Percentiles rank a stretch among this genome's conserved stretches.
phyloP scores from a whole-genome alignment of 2,888 invertebrate species.

The Lasioglossum malachurum region DNA sequence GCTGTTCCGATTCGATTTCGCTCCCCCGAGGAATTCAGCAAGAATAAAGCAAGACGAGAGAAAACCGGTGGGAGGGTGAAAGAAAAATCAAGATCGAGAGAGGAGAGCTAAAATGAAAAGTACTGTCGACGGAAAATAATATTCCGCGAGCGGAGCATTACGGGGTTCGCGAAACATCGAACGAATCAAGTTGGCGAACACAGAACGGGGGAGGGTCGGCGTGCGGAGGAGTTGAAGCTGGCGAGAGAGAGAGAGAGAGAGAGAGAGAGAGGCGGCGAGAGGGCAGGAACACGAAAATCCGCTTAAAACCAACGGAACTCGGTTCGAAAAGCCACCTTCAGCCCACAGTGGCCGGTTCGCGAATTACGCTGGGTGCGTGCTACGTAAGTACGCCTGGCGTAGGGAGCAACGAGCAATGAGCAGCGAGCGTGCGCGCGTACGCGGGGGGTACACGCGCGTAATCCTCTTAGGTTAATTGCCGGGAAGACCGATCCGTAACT shows the following conservation, averaged over 20 bases:
- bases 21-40: not conserved
- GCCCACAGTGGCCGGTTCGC: not conserved
- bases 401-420: not conserved
- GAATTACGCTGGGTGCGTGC: conserved; percentile 29
- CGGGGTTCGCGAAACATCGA: not conserved
- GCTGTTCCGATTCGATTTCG: not conserved
- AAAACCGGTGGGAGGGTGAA: not conserved
- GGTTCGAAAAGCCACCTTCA: conserved; percentile 20
- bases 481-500: conserved; percentile 60
- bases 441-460: conserved; percentile 48
- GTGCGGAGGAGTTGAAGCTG: not conserved
- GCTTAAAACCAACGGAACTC: conserved; percentile 47
- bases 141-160: not conserved
- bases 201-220: not conserved
- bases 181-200: not conserved
- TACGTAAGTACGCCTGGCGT: not conserved
- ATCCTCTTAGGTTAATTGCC: conserved; percentile 72
- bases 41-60: not conserved
- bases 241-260: not conserved
- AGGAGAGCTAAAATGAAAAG: not conserved
- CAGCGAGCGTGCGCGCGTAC: not conserved
- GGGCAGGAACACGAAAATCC: conserved; percentile 37
- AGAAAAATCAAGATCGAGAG: not conserved
- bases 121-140: conserved; percentile 4
- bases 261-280: not conserved